These are phyloP conservation scores for Alloplasta piceator DNA, from an alignment of 2,888 invertebrate genomes.

Conservation along the genomic window DNA sequence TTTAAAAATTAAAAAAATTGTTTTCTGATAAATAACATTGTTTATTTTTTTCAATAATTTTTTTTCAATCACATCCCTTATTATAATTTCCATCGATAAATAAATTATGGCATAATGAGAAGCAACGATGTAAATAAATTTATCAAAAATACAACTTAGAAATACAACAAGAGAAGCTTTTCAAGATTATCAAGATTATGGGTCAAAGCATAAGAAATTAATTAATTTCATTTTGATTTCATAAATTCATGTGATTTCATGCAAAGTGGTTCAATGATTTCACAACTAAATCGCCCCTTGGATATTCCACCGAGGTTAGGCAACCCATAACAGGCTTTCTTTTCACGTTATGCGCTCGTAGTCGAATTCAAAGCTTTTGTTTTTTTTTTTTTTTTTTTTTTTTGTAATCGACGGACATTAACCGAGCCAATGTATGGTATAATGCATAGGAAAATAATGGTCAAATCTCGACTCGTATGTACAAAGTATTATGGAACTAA, in stretches of 20 bases:
- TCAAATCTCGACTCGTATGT: neutral
- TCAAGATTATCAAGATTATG: neutral
- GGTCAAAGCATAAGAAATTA: neutral
- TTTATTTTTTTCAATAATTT: too few relatives aligned
- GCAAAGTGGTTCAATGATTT: neutral
- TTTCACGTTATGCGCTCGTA: conserved; percentile 44
- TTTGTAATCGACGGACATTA: conserved; percentile 9
- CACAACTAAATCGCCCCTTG: neutral
- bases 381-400: conserved; percentile 45
- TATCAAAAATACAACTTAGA: neutral
- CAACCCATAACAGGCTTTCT: neutral
- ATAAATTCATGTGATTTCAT: neutral
- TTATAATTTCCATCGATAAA: neutral
- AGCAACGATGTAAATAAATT: neutral
- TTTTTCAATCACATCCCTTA: neutral
- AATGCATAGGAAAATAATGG: conserved; percentile 10
- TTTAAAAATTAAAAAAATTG: neutral
- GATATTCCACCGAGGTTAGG: neutral
- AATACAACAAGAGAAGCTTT: too few relatives aligned
- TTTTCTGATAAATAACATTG: neutral
- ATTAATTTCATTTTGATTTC: neutral
- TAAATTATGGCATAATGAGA: neutral
- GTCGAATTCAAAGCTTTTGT: conserved; percentile 50
- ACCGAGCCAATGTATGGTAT: too few relatives aligned
- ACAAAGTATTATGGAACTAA: conserved; percentile 17